phyloP scores from a whole-genome alignment of 2,797 vertebrate species.

The Streptopelia turtur region DNA sequence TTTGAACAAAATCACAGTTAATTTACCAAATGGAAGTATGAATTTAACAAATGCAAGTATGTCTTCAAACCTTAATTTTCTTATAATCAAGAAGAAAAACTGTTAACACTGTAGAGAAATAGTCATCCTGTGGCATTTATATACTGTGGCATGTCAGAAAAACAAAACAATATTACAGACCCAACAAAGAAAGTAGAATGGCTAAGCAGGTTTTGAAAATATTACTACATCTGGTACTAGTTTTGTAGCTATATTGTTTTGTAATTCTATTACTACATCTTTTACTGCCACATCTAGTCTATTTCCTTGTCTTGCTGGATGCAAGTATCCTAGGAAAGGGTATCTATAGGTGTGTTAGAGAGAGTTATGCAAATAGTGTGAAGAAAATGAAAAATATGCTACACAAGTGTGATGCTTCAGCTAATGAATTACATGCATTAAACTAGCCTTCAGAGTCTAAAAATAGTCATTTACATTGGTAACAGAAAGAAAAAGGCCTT shows the following conservation, averaged over 20 bases:
- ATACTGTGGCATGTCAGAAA: neutral
- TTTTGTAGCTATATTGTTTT: conserved; percentile 4
- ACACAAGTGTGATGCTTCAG: neutral
- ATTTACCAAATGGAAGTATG: neutral
- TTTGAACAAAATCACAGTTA: neutral
- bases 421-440: neutral
- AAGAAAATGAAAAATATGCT: neutral
- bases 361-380: neutral
- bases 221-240: neutral
- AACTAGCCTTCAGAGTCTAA: neutral
- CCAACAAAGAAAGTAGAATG: neutral
- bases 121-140: neutral
- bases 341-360: neutral
- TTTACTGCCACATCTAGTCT: neutral
- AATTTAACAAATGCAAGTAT: neutral
- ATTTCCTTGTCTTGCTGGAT: neutral
- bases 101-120: neutral
- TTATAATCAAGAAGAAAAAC: neutral
- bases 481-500: neutral
- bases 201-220: conserved; percentile 3
- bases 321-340: neutral
- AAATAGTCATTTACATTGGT: neutral
- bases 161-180: neutral
- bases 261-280: neutral
- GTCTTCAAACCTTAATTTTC: neutral